phyloP scores from a whole-genome alignment of 2,113 vertebrate species.

The Scortum barcoo region DNA sequence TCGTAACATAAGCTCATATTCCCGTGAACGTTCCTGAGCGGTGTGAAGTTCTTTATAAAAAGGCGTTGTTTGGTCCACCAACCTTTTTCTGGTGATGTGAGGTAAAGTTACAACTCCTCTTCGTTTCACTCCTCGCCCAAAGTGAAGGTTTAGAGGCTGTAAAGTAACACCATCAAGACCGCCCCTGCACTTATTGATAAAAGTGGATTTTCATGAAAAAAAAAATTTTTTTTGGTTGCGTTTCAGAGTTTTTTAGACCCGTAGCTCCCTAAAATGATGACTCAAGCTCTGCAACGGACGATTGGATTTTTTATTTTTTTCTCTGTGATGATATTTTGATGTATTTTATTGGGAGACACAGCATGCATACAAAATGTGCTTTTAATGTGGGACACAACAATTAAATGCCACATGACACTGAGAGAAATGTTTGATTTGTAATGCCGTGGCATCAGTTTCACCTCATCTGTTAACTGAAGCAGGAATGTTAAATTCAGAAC shows the following conservation, averaged over 20 bases:
- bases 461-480: background rate
- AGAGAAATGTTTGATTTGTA: conserved; percentile 23
- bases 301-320: conserved; percentile 42
- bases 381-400: conserved; percentile 33
- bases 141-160: conserved; percentile 13
- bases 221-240: conserved; percentile 2
- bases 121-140: conserved; percentile 2
- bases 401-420: conserved; percentile 34
- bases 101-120: conserved; percentile 3
- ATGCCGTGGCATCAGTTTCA: conserved; percentile 2
- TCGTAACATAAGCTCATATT: background rate
- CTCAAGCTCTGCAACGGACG: conserved; percentile 22
- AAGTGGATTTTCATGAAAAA: conserved; percentile 23
- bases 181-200: conserved; percentile 36
- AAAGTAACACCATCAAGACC: conserved; percentile 27
- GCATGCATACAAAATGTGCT: conserved; percentile 30
- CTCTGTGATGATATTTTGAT: conserved; percentile 22
- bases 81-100: conserved; percentile 5
- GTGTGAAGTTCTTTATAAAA: background rate
- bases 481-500: background rate
- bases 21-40: too few relatives aligned
- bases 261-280: conserved; percentile 28
- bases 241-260: conserved; percentile 19
- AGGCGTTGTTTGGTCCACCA: background rate
- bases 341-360: conserved; percentile 9